Base-by-base conservation (phyloP, 2,888 invertebrate species). In the Zonitis immaculata region DNA sequence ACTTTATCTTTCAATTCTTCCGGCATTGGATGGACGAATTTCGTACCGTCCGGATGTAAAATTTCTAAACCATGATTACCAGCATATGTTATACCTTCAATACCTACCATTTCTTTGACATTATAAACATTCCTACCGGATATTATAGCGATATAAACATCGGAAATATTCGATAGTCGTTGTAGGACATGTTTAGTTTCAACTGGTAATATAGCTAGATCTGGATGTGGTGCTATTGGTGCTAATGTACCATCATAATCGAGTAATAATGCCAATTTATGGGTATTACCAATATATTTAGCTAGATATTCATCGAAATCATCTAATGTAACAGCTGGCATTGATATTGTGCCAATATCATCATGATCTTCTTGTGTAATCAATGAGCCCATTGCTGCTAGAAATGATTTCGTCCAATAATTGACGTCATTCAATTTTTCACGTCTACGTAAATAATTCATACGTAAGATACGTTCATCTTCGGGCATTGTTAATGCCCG, bases 231-330 rank as follows among this genome's bases (percentile, higher is more conserved):
- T 0, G 92, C 92, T 58, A 93, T 89, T 0, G 92, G 92, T 0
- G 93, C 90, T 63, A 93, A 76, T 1, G 93, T 93, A 25, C 93
- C 93, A 71, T 93, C 93, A 74, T 92, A 93, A 75, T 93, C 93
- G 65, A 93, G 76, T 0, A 92, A 76, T 1, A 93, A 77, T 0
- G 92, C 92, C 68, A 93, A 75, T 77, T 93, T 93, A 70, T 91
- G 89, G 7, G 89, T 86, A 66, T 88, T 87, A 55, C 92, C 92
- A 66, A 92, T 89, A 75, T 92, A 91, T 89, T 91, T 90, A 57
- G 89, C 84, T 51, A 93, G 79, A 70, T 92, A 92, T 73, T 91
- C 91, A 69, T 93, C 91, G 70, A 93, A 93, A 74, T 93, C 92
- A 66, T 93, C 91, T 67, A 92, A 84, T 6, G 91, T 90, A n/a